Evolutionary conservation across 2,113 vertebrate species (phyloP).

Genomic region (Lophotis ruficrista): DNA sequence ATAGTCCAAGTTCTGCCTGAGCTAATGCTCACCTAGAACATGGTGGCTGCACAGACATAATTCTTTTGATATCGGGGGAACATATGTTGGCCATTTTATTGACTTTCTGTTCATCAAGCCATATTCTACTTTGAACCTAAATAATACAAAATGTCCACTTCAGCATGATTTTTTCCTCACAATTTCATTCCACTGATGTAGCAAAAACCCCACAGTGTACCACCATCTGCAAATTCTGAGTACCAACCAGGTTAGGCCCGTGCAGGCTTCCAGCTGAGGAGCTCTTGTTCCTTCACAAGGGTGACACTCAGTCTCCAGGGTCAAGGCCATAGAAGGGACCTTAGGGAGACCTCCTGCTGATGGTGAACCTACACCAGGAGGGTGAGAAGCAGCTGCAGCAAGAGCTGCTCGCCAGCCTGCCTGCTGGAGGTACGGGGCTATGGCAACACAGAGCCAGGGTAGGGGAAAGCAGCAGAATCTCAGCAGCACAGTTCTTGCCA

Average conservation of each 20-base stretch:
- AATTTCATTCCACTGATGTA: neutral
- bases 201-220: neutral
- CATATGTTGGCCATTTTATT: neutral
- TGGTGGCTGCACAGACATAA: neutral
- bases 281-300: neutral
- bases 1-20: neutral
- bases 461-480: constrained; percentile 5
- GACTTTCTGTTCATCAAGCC: neutral
- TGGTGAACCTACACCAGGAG: neutral
- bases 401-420: neutral
- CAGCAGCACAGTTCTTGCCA: neutral
- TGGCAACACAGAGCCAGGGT: neutral
- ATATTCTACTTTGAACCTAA: neutral
- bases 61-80: neutral
- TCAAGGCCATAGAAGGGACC: neutral
- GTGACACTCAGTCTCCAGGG: neutral
- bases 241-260: neutral
- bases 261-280: neutral
- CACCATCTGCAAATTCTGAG: neutral
- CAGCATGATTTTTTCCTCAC: neutral
- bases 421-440: neutral
- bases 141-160: neutral
- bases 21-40: neutral
- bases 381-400: constrained; percentile 17
- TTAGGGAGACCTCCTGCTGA: neutral